Evolutionary conservation across 2,888 invertebrate species (phyloP).

Genomic region (Eledona agricola): DNA sequence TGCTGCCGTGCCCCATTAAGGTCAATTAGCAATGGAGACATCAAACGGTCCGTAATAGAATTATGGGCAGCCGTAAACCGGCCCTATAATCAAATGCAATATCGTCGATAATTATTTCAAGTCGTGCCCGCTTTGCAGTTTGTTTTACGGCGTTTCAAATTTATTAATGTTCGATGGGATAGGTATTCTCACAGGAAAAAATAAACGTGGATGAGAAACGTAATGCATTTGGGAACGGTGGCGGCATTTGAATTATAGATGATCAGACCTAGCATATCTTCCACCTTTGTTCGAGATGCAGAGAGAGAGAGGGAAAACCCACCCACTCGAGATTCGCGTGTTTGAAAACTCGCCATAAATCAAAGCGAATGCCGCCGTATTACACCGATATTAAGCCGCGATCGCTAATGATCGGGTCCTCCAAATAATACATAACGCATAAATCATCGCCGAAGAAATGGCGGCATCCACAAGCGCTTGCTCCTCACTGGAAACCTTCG

Average conservation of each 20-base stretch:
- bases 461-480: too few relatives aligned
- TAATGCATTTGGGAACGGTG: constrained; percentile 30
- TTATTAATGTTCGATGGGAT: constrained; percentile 6
- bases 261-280: constrained; percentile 43
- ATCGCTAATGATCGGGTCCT: constrained; percentile 33
- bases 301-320: constrained; percentile 31
- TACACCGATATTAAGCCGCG: constrained; percentile 40
- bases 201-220: constrained; percentile 7
- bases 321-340: constrained; percentile 41
- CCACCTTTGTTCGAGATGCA: constrained; percentile 44
- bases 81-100: constrained; percentile 39
- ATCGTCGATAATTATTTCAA: constrained; percentile 31
- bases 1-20: constrained; percentile 37
- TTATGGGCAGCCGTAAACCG: constrained; percentile 41
- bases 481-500: constrained; percentile 2
- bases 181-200: constrained; percentile 5
- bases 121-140: not conserved
- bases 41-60: constrained; percentile 42
- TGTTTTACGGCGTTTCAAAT: constrained; percentile 2
- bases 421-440: constrained; percentile 21
- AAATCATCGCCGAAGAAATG: constrained; percentile 19
- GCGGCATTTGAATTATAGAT: constrained; percentile 44
- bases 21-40: constrained; percentile 40
- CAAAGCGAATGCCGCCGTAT: constrained; percentile 41
- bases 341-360: constrained; percentile 39